Base-by-base conservation (phyloP, 2,888 invertebrate species). In the Hypena proboscidalis region DNA sequence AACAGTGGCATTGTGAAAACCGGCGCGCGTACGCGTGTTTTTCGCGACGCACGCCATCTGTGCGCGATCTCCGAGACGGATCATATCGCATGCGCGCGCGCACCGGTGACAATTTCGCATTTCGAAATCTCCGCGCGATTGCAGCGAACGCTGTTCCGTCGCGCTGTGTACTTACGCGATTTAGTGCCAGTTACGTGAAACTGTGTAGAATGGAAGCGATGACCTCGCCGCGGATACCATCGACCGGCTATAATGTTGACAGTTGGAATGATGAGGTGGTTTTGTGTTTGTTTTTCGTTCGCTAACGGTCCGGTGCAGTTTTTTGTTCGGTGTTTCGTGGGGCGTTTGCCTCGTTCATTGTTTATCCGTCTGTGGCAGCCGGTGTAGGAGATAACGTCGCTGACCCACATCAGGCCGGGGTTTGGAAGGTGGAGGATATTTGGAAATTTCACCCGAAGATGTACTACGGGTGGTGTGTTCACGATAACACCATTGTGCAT, bases 1-100 rank as follows among this genome's bases (percentile, higher is more conserved):
- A 79, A 75, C 85, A 89, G 86, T 87, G 85, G 80, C 83, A 72
- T 74, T 73, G 84, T 77, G 85, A 77, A 78, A 80, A 82, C 75
- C 75, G 71, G 53, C 74, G 79, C 80, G 88, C 77, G 76, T 70
- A 74, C 87, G 85, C 89, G 89, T 81, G 80, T 84, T 74, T 70
- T 77, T 63, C 63, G 63, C 69, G 62, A 67, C 52, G 58, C 56
- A 49, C 64, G 63, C 63, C 58, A 63, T 68, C 58, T 58, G 59
- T 64, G 67, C 70, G 56, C 70, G 69, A 62, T 64, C 66, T 59
- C 63, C 34, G 59, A 58, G 55, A 55, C 55, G 56, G 67, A 58
- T 59, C 58, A 45, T 61, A 58, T 52, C 50, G 62, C 52, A 51
- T 69, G 67, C 67, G 68, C 63, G 52, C 60, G 64, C 62, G 63